A percentile compares a stretch with the other conserved stretches of the same genome.
These are phyloP conservation scores for Scaptomyza graminum DNA, from an alignment of 1,140 invertebrate genomes.

Conservation along the genomic window DNA sequence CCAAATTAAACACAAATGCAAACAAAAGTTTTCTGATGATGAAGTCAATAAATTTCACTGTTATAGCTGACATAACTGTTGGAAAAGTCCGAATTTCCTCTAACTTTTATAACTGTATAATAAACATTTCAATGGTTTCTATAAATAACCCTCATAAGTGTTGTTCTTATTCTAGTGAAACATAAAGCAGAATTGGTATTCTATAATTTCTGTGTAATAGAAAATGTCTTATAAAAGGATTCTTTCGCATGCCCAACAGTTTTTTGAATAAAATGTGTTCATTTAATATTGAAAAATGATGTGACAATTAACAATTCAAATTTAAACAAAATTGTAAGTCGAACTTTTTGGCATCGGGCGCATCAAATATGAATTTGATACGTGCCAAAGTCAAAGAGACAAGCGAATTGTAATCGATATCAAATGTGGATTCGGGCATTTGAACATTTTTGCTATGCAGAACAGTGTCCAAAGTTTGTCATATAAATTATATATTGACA, in stretches of 20 bases:
- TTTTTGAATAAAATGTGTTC: slow-evolving; percentile 21
- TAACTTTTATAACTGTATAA: no score
- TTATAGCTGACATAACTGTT: no score
- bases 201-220: neutral
- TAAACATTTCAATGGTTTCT: no score
- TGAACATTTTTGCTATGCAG: slow-evolving; percentile 37
- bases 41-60: no score
- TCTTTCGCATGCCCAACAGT: neutral
- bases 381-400: slow-evolving; percentile 58
- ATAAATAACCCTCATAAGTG: no score
- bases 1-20: no score
- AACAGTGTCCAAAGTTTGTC: slow-evolving; percentile 34
- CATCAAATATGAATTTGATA: slow-evolving; percentile 64
- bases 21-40: no score
- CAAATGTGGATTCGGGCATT: slow-evolving; percentile 37
- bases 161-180: no score
- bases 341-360: slow-evolving; percentile 38
- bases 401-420: slow-evolving; percentile 44
- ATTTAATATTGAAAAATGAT: slow-evolving; percentile 55
- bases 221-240: neutral
- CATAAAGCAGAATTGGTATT: neutral
- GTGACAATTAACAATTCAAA: slow-evolving; percentile 49
- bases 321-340: slow-evolving; percentile 51
- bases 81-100: no score
- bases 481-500: slow-evolving; percentile 52